These are phyloP conservation scores for Tetramorium bicarinatum DNA, from an alignment of 2,888 invertebrate species.

Conservation along the genomic window DNA sequence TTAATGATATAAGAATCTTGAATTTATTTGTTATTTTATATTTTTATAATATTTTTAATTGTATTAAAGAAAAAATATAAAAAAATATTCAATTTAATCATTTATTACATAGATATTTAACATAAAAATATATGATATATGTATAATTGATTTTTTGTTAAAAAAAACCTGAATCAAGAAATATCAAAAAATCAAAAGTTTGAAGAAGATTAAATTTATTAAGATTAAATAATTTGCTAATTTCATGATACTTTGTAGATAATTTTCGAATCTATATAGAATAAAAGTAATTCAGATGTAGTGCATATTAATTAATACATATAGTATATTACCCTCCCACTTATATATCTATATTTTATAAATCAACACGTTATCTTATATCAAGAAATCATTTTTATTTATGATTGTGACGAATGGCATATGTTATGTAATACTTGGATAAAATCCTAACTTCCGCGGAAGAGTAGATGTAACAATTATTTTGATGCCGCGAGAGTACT, in stretches of 20 bases:
- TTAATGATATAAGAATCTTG: not conserved
- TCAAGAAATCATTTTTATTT: conserved; percentile 4
- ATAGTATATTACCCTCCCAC: not conserved
- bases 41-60: not conserved
- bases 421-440: not conserved
- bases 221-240: not conserved
- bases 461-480: conserved; percentile 25
- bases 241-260: not conserved
- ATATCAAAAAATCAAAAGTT: not conserved
- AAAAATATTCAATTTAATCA: too few species aligned
- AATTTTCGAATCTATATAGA: not conserved
- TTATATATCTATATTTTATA: not conserved
- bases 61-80: not conserved
- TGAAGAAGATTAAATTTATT: not conserved
- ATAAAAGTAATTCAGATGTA: not conserved
- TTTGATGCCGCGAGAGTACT: conserved; percentile 29
- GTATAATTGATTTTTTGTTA: not conserved
- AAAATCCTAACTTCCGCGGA: not conserved
- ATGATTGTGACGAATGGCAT: not conserved
- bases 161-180: not conserved
- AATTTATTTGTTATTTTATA: not conserved
- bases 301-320: not conserved
- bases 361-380: not conserved
- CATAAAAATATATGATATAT: not conserved
- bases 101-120: not conserved